phyloP scores from a whole-genome alignment of 1,140 invertebrate genomes.

The Cotesia glomerata region DNA sequence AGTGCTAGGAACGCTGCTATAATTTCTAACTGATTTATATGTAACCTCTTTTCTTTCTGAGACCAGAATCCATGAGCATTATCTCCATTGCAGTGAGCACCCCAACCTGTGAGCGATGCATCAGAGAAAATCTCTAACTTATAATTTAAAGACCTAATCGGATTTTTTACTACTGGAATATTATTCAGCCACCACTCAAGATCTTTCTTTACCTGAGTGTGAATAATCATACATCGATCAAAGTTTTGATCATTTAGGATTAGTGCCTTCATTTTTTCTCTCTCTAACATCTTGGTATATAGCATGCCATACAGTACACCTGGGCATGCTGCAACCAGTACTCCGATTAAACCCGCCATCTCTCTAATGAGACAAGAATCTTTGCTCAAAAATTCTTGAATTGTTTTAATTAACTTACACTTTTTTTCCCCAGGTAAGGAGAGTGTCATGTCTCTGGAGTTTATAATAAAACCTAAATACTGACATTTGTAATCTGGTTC shows the following conservation, averaged over 20 bases:
- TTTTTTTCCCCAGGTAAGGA: neutral
- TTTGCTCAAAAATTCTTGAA: neutral
- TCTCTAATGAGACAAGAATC: neutral
- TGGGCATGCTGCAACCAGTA: neutral
- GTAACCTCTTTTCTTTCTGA: neutral
- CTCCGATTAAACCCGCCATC: neutral
- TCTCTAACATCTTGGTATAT: slow-evolving; percentile 9
- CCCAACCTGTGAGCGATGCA: neutral
- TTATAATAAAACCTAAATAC: neutral
- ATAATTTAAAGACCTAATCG: neutral
- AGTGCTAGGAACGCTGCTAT: neutral
- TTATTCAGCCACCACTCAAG: slow-evolving; percentile 8
- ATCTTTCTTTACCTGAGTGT: neutral
- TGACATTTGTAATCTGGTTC: neutral
- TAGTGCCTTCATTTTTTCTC: slow-evolving; percentile 5
- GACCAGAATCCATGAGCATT: neutral
- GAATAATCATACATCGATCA: neutral
- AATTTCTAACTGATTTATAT: slow-evolving; percentile 13
- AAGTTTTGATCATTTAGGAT: neutral
- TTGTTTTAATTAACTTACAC: neutral
- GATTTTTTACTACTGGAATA: neutral
- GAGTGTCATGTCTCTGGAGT: neutral
- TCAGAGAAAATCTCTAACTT: neutral
- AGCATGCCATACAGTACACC: neutral
- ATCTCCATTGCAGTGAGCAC: neutral